Evolutionary conservation across 1,140 invertebrate genomes (phyloP).

Genomic region (Anoplolepis gracilipes): DNA sequence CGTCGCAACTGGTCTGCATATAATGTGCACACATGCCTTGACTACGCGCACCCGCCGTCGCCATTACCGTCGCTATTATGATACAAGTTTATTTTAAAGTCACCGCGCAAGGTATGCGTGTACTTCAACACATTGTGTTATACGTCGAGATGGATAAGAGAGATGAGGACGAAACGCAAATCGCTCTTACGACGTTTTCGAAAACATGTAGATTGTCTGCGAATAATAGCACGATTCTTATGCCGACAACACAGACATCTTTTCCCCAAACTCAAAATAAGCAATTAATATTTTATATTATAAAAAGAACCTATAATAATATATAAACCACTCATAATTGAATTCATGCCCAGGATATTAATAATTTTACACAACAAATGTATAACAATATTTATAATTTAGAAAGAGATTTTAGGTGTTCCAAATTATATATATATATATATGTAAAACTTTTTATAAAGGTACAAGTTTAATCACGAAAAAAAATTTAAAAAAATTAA

Average conservation of each 20-base stretch:
- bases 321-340: no score
- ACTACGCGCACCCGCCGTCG: conserved; percentile 17
- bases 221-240: background rate
- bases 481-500: no score
- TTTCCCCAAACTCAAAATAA: background rate
- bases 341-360: no score
- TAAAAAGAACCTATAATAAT: no score
- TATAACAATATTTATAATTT: no score
- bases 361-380: no score
- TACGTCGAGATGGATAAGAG: background rate
- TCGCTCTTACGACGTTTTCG: background rate
- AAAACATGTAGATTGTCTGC: background rate
- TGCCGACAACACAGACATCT: background rate
- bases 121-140: background rate
- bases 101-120: conserved; percentile 13
- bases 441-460: no score
- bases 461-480: no score
- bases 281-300: no score
- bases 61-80: background rate
- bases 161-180: conserved; percentile 1
- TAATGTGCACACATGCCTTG: conserved; percentile 57
- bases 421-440: no score
- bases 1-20: conserved; percentile 68
- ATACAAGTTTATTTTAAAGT: conserved; percentile 14
- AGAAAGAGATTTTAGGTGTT: no score